Conservation (phyloP, 1,140 invertebrate species). For the Atta cephalotes region DNA sequence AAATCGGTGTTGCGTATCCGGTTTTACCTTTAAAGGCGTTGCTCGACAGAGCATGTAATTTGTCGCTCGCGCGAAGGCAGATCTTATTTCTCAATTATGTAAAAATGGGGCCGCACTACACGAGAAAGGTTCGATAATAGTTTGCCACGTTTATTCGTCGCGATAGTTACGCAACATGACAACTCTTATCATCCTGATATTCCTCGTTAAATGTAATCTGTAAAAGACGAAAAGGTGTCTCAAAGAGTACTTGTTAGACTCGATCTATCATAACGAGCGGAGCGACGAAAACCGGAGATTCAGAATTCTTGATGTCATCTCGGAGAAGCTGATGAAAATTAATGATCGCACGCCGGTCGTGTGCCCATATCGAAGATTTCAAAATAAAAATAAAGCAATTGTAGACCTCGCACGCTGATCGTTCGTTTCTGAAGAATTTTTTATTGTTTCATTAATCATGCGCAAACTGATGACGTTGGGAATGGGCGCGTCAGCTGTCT, state of each 20-base stretch:
- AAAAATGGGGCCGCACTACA: constrained; percentile 18
- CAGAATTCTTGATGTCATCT: constrained; percentile 33
- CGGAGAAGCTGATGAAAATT: constrained; percentile 66
- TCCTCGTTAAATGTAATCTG: constrained; percentile 16
- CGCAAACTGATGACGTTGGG: constrained; percentile 61
- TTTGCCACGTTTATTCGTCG: background rate
- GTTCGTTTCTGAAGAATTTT: constrained; percentile 58
- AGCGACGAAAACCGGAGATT: constrained; percentile 28
- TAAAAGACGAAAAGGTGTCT: background rate
- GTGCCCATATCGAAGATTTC: constrained; percentile 13
- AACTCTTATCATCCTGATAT: background rate
- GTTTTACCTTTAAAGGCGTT: constrained; percentile 40
- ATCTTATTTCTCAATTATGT: constrained; percentile 70
- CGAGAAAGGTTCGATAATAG: constrained; percentile 12
- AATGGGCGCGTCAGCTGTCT: constrained; percentile 70
- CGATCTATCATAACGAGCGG: constrained; percentile 46
- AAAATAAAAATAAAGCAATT: constrained; percentile 66
- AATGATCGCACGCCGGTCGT: constrained; percentile 55
- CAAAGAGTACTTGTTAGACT: background rate
- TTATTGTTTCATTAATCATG: constrained; percentile 74
- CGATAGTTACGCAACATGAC: background rate
- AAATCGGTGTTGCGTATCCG: constrained; percentile 42
- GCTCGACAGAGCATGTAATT: constrained; percentile 51
- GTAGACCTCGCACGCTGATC: constrained; percentile 3
- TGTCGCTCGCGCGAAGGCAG: constrained; percentile 45